A percentile compares a stretch with the other conserved stretches of the same genome.
phyloP scores from a whole-genome alignment of 2,113 vertebrate species.

The Phainopepla nitens region DNA sequence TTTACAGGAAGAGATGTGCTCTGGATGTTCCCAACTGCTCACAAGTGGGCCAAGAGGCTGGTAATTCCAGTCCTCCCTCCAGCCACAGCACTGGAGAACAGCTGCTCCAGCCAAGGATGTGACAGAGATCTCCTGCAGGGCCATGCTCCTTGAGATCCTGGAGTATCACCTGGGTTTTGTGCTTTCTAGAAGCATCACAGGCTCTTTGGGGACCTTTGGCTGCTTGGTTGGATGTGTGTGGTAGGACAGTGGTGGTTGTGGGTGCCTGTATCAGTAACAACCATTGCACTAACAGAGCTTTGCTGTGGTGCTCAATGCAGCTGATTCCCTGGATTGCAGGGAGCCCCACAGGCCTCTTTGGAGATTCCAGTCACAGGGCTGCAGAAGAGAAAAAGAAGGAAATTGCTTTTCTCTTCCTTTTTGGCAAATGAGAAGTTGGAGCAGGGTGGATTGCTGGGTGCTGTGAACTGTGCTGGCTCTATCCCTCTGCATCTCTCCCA shows the following conservation, averaged over 20 bases:
- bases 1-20: neutral
- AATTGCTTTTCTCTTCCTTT: conserved; percentile 6
- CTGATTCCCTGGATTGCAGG: neutral
- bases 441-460: conserved; percentile 2
- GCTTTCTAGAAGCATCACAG: neutral
- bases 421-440: neutral
- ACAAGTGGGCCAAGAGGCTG: neutral
- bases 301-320: neutral
- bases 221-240: neutral
- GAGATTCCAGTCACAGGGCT: neutral
- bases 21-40: neutral
- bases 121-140: neutral
- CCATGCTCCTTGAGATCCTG: neutral
- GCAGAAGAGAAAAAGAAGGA: neutral
- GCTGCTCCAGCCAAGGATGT: neutral
- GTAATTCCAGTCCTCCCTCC: neutral
- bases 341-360: neutral
- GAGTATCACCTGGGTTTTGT: neutral
- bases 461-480: conserved; percentile 9
- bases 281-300: neutral
- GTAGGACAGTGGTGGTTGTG: neutral
- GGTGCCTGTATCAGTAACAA: neutral
- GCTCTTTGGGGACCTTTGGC: neutral
- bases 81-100: neutral
- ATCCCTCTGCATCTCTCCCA: neutral